These are phyloP conservation scores for Brienomyrus brachyistius DNA, from an alignment of 2,113 vertebrate genomes.

Conservation along the genomic window DNA sequence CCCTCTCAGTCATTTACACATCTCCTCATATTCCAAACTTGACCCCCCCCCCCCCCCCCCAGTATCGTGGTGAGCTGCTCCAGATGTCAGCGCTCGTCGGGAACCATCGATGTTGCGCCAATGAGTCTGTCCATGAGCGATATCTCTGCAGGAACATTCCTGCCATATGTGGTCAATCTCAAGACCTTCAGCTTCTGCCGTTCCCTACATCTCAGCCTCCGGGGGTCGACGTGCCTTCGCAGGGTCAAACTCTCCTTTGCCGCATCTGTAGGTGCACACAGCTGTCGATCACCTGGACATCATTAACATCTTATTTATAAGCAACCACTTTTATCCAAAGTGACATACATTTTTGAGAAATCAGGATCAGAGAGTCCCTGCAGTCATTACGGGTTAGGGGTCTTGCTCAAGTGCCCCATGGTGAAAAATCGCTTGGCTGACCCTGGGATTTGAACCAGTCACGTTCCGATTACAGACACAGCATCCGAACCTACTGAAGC, in stretches of 20 bases:
- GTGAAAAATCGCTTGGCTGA: not conserved
- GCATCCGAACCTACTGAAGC: not conserved
- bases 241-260: not conserved
- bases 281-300: not conserved
- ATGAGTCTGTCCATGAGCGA: not conserved
- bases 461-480: not conserved
- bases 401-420: not conserved
- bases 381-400: not conserved
- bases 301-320: not conserved
- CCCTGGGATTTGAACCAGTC: not conserved
- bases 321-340: not conserved
- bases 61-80: constrained; percentile 27
- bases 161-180: not conserved
- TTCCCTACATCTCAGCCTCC: not conserved
- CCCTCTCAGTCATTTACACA: constrained; percentile 28
- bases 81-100: constrained; percentile 26
- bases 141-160: not conserved
- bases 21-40: constrained; percentile 46
- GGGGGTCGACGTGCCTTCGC: not conserved
- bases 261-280: not conserved
- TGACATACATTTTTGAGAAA: not conserved
- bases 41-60: constrained; percentile 36
- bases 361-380: not conserved
- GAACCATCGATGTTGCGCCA: not conserved
- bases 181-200: not conserved